Base-by-base conservation (phyloP, 1,140 invertebrate species). In the Drosophila sp. region DNA sequence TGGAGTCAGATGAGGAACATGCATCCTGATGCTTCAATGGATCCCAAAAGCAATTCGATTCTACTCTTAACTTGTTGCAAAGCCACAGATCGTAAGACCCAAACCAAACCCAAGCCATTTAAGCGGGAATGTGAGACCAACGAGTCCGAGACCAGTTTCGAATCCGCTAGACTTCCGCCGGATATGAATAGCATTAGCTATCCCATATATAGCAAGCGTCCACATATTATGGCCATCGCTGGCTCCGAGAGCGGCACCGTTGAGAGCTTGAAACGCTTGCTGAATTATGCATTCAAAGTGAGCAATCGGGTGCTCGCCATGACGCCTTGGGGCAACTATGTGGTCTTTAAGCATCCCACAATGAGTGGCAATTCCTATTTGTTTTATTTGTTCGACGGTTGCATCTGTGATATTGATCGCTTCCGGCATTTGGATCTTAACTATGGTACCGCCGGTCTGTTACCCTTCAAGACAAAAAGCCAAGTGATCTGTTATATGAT, bases 291-390 rank as follows among this genome's bases (percentile, higher is more conserved):
- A 0, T 91, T 91, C 38, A 63, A 69, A 0, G 76, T 83, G 13
- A 69, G 76, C 38, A 83, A 89, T 51, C 78, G 90, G 6, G 75
- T 90, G 7, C 64, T 91, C 0, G 69, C 71, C 4, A 86, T 91
- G 75, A 91, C 91, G 2, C 90, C 90, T 1, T 91, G 90, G 89
- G 90, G 89, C 9, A 91, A 91, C 50, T 91, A 80, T 69, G 76
- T 91, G 5, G 72, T 90, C n/a, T 91, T 91, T 46, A 72, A 57
- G 7, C 51, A 65, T 11, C 13, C 6, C 8, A 50, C 36, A 29
- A 58, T 3, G 2, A n/a, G 7, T 6, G 29, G 8, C 32, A 14
- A 38, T n/a, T 16, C 21, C 7, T 51, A 74, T 38, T 64, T 21
- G 34, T 91, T 53, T 65, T 89, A 74, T 43, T 38, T 77, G 13